Conservation (phyloP, 2,888 invertebrate species). For the Lydus trimaculatus region DNA sequence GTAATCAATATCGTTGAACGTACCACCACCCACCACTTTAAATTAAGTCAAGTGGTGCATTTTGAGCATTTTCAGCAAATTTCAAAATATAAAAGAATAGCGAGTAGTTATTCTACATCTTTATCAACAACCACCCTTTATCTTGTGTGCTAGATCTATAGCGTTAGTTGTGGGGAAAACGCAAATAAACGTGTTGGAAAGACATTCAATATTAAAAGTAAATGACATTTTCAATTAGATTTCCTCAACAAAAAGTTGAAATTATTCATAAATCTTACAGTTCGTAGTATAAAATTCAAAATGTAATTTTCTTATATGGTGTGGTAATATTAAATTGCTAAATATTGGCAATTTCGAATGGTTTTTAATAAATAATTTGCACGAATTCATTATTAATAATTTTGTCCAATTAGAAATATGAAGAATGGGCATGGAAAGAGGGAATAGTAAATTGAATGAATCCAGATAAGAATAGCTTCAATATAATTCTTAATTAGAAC, state of each 20-base stretch:
- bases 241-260: no score
- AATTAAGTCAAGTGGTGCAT: slow-evolving; percentile 4
- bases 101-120: no score
- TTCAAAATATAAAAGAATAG: neutral
- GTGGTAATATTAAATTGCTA: neutral
- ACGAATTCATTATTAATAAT: neutral
- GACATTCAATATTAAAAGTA: no score
- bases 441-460: neutral
- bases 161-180: no score
- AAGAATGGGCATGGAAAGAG: neutral
- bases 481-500: slow-evolving; percentile 28
- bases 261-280: no score
- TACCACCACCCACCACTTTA: neutral
- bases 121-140: no score
- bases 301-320: no score
- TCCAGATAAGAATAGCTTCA: slow-evolving; percentile 19
- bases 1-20: neutral
- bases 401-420: neutral
- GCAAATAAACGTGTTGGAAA: no score
- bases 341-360: neutral
- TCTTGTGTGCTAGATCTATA: no score
- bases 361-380: neutral
- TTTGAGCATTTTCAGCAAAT: slow-evolving; percentile 4
- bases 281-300: no score
- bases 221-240: no score